These are phyloP conservation scores for Campaea margaritaria DNA, from an alignment of 2,888 invertebrate genomes.

Conservation along the genomic window DNA sequence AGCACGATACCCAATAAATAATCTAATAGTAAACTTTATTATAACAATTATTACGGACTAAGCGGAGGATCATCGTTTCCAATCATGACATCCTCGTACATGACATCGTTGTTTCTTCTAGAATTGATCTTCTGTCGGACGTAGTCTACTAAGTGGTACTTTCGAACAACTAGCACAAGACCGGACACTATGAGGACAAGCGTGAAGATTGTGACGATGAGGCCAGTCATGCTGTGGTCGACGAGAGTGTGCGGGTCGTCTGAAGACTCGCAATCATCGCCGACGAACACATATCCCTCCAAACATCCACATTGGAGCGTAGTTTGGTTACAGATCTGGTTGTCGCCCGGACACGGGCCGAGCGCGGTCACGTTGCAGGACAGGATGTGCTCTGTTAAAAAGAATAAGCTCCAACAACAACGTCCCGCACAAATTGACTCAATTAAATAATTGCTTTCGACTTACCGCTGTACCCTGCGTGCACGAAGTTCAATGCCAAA, in stretches of 20 bases:
- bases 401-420: constrained; percentile 41
- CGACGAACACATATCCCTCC: constrained; percentile 58
- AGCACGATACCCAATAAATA: not conserved
- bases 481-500: constrained; percentile 67
- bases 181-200: constrained; percentile 71
- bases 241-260: constrained; percentile 35
- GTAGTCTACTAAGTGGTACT: constrained; percentile 77
- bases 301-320: constrained; percentile 63
- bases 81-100: constrained; percentile 85
- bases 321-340: constrained; percentile 66
- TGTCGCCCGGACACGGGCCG: constrained; percentile 57
- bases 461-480: constrained; percentile 74
- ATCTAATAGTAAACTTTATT: constrained; percentile 46
- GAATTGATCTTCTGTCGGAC: constrained; percentile 70
- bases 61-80: constrained; percentile 82
- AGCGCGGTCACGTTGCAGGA: constrained; percentile 68
- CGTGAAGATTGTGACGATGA: constrained; percentile 70
- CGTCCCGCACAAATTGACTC: constrained; percentile 76
- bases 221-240: constrained; percentile 61
- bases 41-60: constrained; percentile 62
- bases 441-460: constrained; percentile 82
- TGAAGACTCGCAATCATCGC: constrained; percentile 59
- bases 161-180: constrained; percentile 72
- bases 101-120: constrained; percentile 73
- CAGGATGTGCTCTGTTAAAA: constrained; percentile 83